phyloP scores from a whole-genome alignment of 2,888 invertebrate species.

The Agrotis clavis region DNA sequence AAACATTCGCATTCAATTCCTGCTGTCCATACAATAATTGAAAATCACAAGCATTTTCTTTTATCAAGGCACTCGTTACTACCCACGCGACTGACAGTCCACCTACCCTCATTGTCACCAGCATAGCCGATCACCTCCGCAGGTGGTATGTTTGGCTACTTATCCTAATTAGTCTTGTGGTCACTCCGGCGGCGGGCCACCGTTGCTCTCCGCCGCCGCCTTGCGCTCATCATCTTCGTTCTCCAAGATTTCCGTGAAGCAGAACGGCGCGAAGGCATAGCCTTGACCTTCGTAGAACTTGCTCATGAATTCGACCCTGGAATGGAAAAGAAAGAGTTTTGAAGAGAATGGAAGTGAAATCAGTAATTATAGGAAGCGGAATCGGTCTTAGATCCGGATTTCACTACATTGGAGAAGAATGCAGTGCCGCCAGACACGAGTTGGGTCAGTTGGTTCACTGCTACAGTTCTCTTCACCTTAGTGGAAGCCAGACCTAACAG shows the following conservation, averaged over 20 bases:
- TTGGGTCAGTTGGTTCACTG: no score
- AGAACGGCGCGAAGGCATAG: slow-evolving; percentile 94
- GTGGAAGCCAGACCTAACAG: no score
- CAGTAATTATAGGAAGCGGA: not conserved
- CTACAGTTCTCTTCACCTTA: no score
- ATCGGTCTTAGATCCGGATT: not conserved
- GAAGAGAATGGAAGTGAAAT: not conserved
- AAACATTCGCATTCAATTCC: not conserved
- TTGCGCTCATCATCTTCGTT: slow-evolving; percentile 82
- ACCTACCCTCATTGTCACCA: slow-evolving; percentile 44
- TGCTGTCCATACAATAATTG: not conserved
- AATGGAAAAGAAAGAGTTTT: slow-evolving; percentile 77
- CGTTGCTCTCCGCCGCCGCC: slow-evolving; percentile 74
- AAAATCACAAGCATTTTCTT: no score
- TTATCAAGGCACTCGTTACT: slow-evolving; percentile 2
- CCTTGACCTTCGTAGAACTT: slow-evolving; percentile 96
- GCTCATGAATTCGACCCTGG: slow-evolving; percentile 98
- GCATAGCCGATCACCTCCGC: slow-evolving; percentile 49
- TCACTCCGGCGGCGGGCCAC: slow-evolving; percentile 81
- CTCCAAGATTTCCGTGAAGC: slow-evolving; percentile 92
- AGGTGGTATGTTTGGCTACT: slow-evolving; percentile 51
- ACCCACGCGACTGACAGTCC: slow-evolving; percentile 35
- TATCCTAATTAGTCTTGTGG: slow-evolving; percentile 60
- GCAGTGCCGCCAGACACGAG: no score
- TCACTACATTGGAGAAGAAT: not conserved